Percentiles rank a stretch among this genome's conserved stretches.
These are phyloP conservation scores for Petrocephalus schoutedeni DNA, from an alignment of 2,797 vertebrate species.

Conservation along the genomic window DNA sequence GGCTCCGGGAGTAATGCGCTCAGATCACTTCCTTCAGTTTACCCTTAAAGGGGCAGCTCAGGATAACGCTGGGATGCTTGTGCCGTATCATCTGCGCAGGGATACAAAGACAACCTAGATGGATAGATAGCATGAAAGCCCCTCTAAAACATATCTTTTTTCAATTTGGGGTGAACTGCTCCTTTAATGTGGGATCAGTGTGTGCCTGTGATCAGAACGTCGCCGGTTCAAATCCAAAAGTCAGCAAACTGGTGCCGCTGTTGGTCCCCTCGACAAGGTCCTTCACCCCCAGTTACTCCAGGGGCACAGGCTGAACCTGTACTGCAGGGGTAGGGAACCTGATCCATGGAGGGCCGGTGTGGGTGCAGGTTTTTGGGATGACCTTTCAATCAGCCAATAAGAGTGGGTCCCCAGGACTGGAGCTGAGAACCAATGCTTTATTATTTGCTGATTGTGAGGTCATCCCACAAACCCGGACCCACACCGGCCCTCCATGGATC, in stretches of 20 bases:
- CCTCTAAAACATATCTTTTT: not conserved
- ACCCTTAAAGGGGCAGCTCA: not conserved
- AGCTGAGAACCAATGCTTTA: too few relatives aligned
- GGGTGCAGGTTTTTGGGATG: too few relatives aligned
- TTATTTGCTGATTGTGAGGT: too few relatives aligned
- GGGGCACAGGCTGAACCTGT: not conserved
- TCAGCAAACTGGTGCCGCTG: not conserved
- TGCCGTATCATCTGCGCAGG: too few relatives aligned
- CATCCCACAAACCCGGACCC: too few relatives aligned
- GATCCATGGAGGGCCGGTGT: too few relatives aligned
- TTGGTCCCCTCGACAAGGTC: not conserved
- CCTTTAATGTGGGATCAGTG: not conserved
- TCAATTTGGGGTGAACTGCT: not conserved
- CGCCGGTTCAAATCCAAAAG: not conserved
- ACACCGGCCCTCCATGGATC: too few relatives aligned
- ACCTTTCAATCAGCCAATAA: too few relatives aligned
- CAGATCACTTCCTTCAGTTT: not conserved
- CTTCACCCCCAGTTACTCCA: not conserved
- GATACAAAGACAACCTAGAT: not conserved
- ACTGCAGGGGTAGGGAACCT: too few relatives aligned
- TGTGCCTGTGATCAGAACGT: not conserved
- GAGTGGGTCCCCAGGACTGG: too few relatives aligned
- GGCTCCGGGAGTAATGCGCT: not conserved
- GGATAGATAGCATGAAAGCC: not conserved
- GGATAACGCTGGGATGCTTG: too few relatives aligned